Evolutionary conservation across 1,140 invertebrate species (phyloP), one percentile per base, ranked within the genome.

Genomic region (Anastatus disparis): DNA sequence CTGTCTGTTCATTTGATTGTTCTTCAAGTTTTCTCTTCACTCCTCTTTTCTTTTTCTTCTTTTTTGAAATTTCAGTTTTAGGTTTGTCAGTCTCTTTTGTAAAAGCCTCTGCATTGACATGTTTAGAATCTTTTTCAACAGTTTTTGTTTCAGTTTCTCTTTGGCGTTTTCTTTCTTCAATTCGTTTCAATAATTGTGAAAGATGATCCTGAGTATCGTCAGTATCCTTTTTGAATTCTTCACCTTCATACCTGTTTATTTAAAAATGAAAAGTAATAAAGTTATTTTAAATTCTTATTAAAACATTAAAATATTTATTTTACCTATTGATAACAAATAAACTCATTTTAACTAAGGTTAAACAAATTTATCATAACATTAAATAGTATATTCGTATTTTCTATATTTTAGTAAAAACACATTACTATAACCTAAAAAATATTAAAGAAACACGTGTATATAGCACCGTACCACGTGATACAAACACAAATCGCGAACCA

Each of bases 151-250:
- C 75, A 63, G 73, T 65, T 69, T 70, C 68, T 31, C 72, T 80
- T 70, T 84, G 42, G 77, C 82, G 84, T 74, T 87, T 88, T 68
- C 88, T 82, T 75, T 89, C 84, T 79, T 88, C 87, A 65, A 89
- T 89, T 79, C 84, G 87, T 79, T 89, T 84, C 61, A 90, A 84
- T 22, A 91, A 78, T 63, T 86, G 87, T 73, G 88, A 82, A 20
- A 91, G 79, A 78, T 90, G 88, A 76, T 86, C 79, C 59, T 86
- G 83, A 83, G 90, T 87, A 68, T 85, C 83, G 42, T 81, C 70
- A 40, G 77, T 40, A 22, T 79, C 64, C 73, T 85, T 73, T 38
- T 81, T 73, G 42, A 82, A 74, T 46, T 85, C 81, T 66, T 86
- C 77, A 15, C 82, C 85, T 65, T 84, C 82, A 74, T 89, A 89